A percentile compares a stretch with the other conserved stretches of the same genome.
phyloP scores from a whole-genome alignment of 1,140 invertebrate genomes.

The Brachionus sp. region DNA sequence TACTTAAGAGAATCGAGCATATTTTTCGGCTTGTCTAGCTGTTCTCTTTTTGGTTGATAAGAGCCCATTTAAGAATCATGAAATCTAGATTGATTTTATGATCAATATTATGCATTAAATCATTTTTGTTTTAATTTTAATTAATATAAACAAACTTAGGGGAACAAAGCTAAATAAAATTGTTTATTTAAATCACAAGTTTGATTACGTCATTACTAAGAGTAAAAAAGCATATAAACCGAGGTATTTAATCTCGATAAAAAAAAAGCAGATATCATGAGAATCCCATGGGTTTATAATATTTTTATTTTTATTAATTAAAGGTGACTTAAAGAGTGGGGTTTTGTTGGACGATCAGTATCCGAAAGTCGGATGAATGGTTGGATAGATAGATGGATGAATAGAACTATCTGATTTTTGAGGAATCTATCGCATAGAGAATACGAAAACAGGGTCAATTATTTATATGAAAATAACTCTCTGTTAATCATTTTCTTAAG shows the following conservation, averaged over 20 bases:
- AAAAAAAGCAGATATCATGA: neutral
- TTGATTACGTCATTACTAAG: neutral
- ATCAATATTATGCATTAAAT: neutral
- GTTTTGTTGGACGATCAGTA: neutral
- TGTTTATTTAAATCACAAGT: neutral
- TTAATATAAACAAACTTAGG: neutral
- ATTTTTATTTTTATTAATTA: neutral
- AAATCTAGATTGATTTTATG: neutral
- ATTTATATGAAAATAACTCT: neutral
- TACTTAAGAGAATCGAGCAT: neutral
- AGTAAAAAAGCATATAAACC: neutral
- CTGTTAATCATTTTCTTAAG: constrained; percentile 3
- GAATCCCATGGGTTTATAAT: neutral
- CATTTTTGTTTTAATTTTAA: neutral
- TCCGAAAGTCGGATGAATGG: neutral
- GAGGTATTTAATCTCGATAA: neutral
- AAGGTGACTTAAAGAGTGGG: too few species aligned
- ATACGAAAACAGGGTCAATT: neutral
- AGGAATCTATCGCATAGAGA: neutral
- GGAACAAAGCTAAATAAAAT: neutral
- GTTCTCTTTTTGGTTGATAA: neutral
- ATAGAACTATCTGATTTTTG: neutral
- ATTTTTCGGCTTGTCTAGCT: neutral
- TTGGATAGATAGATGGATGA: too few species aligned
- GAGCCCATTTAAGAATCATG: neutral